Evolutionary conservation across 2,888 invertebrate species (phyloP).

Genomic region (Sabellastarte sp.): DNA sequence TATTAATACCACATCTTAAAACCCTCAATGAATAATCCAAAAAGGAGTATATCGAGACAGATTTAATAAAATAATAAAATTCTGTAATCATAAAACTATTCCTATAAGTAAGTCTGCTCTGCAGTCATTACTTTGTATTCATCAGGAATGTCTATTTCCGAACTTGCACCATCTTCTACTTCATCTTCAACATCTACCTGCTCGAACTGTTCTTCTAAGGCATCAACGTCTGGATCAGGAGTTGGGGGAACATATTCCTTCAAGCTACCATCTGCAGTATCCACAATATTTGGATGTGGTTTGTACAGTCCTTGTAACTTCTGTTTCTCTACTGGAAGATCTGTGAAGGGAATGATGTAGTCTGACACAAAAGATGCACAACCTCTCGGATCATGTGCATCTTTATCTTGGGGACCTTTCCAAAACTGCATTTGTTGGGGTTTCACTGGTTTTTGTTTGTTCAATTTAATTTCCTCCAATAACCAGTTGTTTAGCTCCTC

Average conservation of each 20-base stretch:
- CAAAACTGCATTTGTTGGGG: constrained; percentile 46
- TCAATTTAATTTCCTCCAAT: constrained; percentile 47
- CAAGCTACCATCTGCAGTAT: constrained; percentile 25
- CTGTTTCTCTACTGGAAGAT: neutral
- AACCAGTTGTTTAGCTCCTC: constrained; percentile 49
- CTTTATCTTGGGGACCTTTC: constrained; percentile 33
- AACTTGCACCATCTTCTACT: neutral
- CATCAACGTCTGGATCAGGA: neutral
- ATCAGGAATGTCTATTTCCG: constrained; percentile 1
- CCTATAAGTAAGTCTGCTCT: too few species aligned
- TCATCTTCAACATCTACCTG: neutral
- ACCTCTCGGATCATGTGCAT: constrained; percentile 51
- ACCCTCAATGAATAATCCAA: too few species aligned
- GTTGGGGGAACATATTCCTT: neutral
- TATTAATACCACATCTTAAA: too few species aligned
- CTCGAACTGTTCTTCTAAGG: too few species aligned
- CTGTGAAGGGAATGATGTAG: constrained; percentile 35
- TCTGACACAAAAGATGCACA: constrained; percentile 42
- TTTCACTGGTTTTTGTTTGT: constrained; percentile 42
- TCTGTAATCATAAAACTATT: too few species aligned
- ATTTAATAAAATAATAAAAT: too few species aligned
- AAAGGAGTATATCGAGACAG: too few species aligned
- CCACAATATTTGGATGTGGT: constrained; percentile 53
- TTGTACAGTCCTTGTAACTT: constrained; percentile 34
- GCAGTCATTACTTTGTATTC: constrained; percentile 4